These are phyloP conservation scores for Drosophila tristis DNA, from an alignment of 1,140 invertebrate genomes.

Conservation along the genomic window DNA sequence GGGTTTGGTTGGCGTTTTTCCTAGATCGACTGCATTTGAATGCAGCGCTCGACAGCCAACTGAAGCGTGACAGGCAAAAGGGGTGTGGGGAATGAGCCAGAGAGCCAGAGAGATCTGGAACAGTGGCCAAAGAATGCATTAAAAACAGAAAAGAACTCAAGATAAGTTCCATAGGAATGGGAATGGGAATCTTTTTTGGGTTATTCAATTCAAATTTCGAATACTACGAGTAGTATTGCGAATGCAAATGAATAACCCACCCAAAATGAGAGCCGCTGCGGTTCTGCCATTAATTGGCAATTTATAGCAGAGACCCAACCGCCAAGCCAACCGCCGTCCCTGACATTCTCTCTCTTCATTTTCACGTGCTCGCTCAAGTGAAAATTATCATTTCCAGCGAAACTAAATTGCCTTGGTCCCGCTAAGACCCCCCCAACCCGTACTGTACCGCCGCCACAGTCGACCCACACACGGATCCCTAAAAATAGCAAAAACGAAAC, in stretches of 20 bases:
- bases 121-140: slow-evolving; percentile 40
- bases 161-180: slow-evolving; percentile 1
- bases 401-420: slow-evolving; percentile 52
- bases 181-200: slow-evolving; percentile 14
- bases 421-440: slow-evolving; percentile 10
- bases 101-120: slow-evolving; percentile 10
- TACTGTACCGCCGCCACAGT: no score
- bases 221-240: slow-evolving; percentile 9
- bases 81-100: slow-evolving; percentile 11
- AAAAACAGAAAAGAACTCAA: slow-evolving; percentile 33
- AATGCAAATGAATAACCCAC: slow-evolving; percentile 65
- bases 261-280: slow-evolving; percentile 17
- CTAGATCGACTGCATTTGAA: slow-evolving; percentile 63
- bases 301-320: slow-evolving; percentile 62
- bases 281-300: slow-evolving; percentile 74
- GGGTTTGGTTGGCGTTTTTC: not conserved
- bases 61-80: slow-evolving; percentile 60
- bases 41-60: slow-evolving; percentile 44
- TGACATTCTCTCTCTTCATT: slow-evolving; percentile 19
- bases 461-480: no score
- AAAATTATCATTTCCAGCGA: slow-evolving; percentile 80
- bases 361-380: slow-evolving; percentile 74
- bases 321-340: slow-evolving; percentile 5
- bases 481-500: slow-evolving; percentile 29
- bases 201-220: slow-evolving; percentile 30